Evolutionary conservation across 2,888 invertebrate species (phyloP), one percentile per base, ranked within the genome.

Genomic region (Cryptocheilus praepositus): DNA sequence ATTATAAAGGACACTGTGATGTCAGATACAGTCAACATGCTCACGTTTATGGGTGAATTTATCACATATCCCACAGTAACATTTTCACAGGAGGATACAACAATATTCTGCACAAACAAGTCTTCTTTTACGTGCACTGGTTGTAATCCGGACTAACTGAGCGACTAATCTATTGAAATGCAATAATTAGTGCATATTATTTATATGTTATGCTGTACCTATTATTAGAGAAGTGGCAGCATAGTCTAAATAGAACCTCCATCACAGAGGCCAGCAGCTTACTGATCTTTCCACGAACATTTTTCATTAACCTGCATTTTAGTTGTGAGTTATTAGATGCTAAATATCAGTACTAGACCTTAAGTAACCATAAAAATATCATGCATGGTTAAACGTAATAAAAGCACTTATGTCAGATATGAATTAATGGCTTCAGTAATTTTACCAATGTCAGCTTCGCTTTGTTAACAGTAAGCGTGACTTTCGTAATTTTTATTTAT

Each of bases 211-310:
- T 86, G 81, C 80, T 83, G 82, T 92, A 93, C 93, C 93, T 93
- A 93, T 92, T 91, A 86, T 91, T 91, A 86, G 90, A 89, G 88
- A 91, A 90, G 89, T 92, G 92, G 91, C 93, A 93, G 92, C 93
- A 93, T 86, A 92, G 91, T 89, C 92, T 92, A 91, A 92, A 92
- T 89, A 93, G 92, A 86, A 92, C 91, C 89, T 93, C 93, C 90
- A 93, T 90, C 90, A 93, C 90, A 87, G 93, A 92, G 90, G 93
- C 92, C 89, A 93, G 91, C 90, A 93, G 91, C 90, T 92, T 92
- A 85, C 92, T 91, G 89, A 93, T 90, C 89, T 92, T 93, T 86
- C 92, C 92, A 88, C 92, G 92, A 86, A 93, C 90, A 90, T 91
- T 92, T 92, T 92, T 92, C 88, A 92, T 87, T 86, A 91, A 90